Base-by-base conservation (phyloP, 2,888 invertebrate species). In the Sclerodermus sp. region DNA sequence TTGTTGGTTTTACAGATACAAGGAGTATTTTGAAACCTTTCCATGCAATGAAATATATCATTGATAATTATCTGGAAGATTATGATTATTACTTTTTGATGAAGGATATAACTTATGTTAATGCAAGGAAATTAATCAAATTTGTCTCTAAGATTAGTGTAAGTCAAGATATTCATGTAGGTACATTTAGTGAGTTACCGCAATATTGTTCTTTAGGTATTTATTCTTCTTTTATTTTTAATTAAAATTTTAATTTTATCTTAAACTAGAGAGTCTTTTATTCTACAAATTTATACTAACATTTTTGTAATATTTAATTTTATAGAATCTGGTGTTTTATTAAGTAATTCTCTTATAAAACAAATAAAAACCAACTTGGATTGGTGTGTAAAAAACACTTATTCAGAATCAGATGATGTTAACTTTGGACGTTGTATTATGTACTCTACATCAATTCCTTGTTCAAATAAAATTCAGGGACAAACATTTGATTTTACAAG, bases 1-100 rank as follows among this genome's bases (percentile, higher is more conserved):
- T 95, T 45, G 92, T 96, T 0, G 92, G 91, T 1, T 94, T 96
- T 73, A 90, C 92, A 0, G 93, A 94, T 75, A 88, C 86, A 0
- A 84, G 82, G 63, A 85, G 80, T 76, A 85, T 88, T 74, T 82
- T 92, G 13, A 85, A 90, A 62, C 92, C 93, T 0, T 91, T 95
- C 77, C 93, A 93, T 73, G 87, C 91, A 15, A 82, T 96, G 39
- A 93, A 93, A 74, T 96, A 95, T 74, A 86, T 96, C 10, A 87
- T 88, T 0, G 94, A 95, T 66, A 93, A 93, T 75, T 93, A 90
- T 79, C 80, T 90, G 31, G 89, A 95, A 66, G 91, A 90, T 65
- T 97, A 90, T 78, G 95, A 97, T 78, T 97, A 91, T 81, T 96
- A 95, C 80, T 90, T 93, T 74, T 81, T 98, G 43, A 85, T 91